Evolutionary conservation across 2,888 invertebrate species (phyloP), one percentile per base, ranked within the genome.

Genomic region (Mesorhabditis sp.): DNA sequence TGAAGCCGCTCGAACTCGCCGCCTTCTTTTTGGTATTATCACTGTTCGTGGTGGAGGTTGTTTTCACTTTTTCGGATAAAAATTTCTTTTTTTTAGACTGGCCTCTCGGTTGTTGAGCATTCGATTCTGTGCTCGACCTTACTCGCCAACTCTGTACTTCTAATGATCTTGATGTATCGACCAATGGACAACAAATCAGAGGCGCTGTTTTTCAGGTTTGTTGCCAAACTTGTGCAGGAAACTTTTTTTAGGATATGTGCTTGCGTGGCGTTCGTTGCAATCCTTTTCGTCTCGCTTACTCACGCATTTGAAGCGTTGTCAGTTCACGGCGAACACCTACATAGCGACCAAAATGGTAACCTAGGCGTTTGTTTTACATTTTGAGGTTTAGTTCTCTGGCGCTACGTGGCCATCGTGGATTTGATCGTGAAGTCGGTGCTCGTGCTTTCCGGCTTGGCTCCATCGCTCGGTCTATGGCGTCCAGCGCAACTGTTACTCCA

Each of bases 261-360:
- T n/a, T 50, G 58, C n/a, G 58, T 50, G 58, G 58, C 58, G 7
- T 50, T 50, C n/a, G 58, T 50, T 10, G 58, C 58, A n/a, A 50
- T 50, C n/a, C 58, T 50, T 50, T 50, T 50, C 58, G 58, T 50
- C n/a, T 50, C 58, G 58, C 7, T 50, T n/a, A 50, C 58, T 50
- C 58, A 50, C 58, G 58, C 58, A n/a, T 50, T 50, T n/a, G 58
- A 50, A n/a, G 58, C 58, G 58, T 50, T 50, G 58, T 13, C 58
- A n/a, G n/a, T 50, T 2, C 58, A 50, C n/a, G 58, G 58, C 7
- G 58, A 50, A 50, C 58, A 50, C n/a, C 10, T 13, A 50, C 58
- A 50, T 50, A 10, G n/a, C n/a, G 58, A 50, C 7, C 58, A 50
- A 50, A 50, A 50, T 50, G 58, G 58, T 50, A 13, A 50, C 58